Evolutionary conservation across 2,113 vertebrate species (phyloP).

Genomic region (Hyla sarda): DNA sequence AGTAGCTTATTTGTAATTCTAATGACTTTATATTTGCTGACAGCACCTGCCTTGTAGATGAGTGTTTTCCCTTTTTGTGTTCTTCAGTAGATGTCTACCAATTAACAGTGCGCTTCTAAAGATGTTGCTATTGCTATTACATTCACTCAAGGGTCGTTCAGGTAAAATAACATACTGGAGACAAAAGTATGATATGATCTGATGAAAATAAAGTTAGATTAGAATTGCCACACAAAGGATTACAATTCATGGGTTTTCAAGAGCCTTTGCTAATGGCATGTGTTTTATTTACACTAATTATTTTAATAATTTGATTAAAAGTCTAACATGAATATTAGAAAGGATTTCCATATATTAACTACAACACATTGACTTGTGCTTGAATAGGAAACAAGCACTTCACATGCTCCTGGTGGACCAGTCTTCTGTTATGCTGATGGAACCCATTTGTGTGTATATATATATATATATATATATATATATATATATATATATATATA

Average conservation of each 20-base stretch:
- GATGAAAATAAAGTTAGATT: slow-evolving; percentile 35
- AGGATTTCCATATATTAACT: not conserved
- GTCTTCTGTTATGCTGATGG: not conserved
- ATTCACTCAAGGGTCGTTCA: slow-evolving; percentile 45
- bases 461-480: too few species aligned
- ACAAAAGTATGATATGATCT: slow-evolving; percentile 49
- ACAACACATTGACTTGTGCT: not conserved
- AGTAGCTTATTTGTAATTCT: slow-evolving; percentile 52
- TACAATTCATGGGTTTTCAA: slow-evolving; percentile 24
- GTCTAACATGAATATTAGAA: not conserved
- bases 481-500: too few species aligned
- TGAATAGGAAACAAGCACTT: not conserved
- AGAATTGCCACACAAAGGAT: slow-evolving; percentile 18
- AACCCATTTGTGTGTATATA: not conserved
- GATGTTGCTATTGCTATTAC: slow-evolving; percentile 4
- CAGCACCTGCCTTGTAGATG: slow-evolving; percentile 40
- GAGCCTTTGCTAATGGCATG: slow-evolving; percentile 17
- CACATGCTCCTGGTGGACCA: not conserved
- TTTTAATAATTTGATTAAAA: slow-evolving; percentile 31
- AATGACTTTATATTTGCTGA: not conserved
- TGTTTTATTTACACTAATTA: slow-evolving; percentile 25
- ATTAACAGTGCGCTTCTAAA: slow-evolving; percentile 40
- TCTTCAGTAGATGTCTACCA: slow-evolving; percentile 23
- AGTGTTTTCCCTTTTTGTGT: slow-evolving; percentile 30
- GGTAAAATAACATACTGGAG: slow-evolving; percentile 36